Evolutionary conservation across 2,888 invertebrate species (phyloP).

Genomic region (Agrochola litura): DNA sequence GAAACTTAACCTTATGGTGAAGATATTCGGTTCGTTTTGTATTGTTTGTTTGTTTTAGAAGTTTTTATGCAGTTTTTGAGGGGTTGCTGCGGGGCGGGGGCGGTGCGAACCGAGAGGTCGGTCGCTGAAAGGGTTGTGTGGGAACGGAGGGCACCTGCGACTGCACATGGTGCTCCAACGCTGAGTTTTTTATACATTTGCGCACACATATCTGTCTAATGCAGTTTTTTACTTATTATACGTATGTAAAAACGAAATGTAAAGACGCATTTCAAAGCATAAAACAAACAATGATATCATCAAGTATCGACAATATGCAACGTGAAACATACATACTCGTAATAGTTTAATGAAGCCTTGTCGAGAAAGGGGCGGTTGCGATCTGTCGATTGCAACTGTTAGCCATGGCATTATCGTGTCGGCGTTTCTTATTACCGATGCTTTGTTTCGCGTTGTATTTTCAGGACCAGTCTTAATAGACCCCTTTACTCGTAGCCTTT

Average conservation of each 20-base stretch:
- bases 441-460: conserved; percentile 81
- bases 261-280: conserved; percentile 30
- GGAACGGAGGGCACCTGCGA: conserved; percentile 91
- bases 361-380: conserved; percentile 79
- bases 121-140: conserved; percentile 90
- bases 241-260: conserved; percentile 64
- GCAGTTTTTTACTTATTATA: conserved; percentile 86
- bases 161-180: conserved; percentile 89
- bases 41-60: conserved; percentile 67
- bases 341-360: conserved; percentile 74
- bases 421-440: conserved; percentile 81
- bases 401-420: conserved; percentile 88
- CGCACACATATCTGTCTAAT: conserved; percentile 87
- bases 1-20: conserved; percentile 52
- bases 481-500: conserved; percentile 57
- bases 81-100: conserved; percentile 76
- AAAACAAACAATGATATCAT: conserved; percentile 65
- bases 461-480: conserved; percentile 70
- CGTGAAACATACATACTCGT: conserved; percentile 62
- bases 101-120: conserved; percentile 76
- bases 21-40: conserved; percentile 33
- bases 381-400: conserved; percentile 87
- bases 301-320: conserved; percentile 57
- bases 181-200: conserved; percentile 87
- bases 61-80: conserved; percentile 81